Evolutionary conservation across 1,140 invertebrate genomes (phyloP), one percentile per base, ranked within the genome.

Genomic region (Pogonognathellus flavescens): DNA sequence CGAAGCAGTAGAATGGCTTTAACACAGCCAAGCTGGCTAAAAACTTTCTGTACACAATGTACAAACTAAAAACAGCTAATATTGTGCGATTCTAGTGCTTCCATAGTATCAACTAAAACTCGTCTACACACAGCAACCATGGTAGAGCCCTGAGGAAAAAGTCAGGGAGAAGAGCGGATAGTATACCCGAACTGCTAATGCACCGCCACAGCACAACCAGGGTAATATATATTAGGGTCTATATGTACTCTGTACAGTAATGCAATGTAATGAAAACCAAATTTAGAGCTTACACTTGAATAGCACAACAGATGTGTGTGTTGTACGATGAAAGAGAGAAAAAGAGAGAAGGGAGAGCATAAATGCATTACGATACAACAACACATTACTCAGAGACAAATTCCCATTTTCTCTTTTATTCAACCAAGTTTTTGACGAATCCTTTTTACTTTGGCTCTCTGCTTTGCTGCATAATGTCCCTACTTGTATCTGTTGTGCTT

Each of bases 361-460:
- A 76, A 76, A 76, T 76, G 70, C 70, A 41, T 50, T 76, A 50
- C 70, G 31, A 76, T n/a, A 76, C n/a, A 57, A n/a, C n/a, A 57
- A 57, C n/a, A n/a, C n/a, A 57, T 57, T 57, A n/a, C 31, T 41
- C 31, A 41, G 31, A 41, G 31, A 41, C 31, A 41, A 41, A 41
- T 41, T 41, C 31, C 31, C 31, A 41, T 41, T 41, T 41, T 41
- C 31, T 41, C 31, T 41, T 41, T 41, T 41, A 41, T 41, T 41
- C 31, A 41, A 41, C 31, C 31, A 41, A 41, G 31, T 41, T 41
- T 41, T 41, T 41, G 31, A 41, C 31, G 31, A 41, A 41, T 41
- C 31, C 31, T 41, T 41, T 41, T 41, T 41, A 41, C 31, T 41
- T 41, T 41, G 31, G 31, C 31, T 41, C 31, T 41, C 31, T 41